These are phyloP conservation scores for Salminus brasiliensis DNA, from an alignment of 2,113 vertebrate species.

Conservation along the genomic window DNA sequence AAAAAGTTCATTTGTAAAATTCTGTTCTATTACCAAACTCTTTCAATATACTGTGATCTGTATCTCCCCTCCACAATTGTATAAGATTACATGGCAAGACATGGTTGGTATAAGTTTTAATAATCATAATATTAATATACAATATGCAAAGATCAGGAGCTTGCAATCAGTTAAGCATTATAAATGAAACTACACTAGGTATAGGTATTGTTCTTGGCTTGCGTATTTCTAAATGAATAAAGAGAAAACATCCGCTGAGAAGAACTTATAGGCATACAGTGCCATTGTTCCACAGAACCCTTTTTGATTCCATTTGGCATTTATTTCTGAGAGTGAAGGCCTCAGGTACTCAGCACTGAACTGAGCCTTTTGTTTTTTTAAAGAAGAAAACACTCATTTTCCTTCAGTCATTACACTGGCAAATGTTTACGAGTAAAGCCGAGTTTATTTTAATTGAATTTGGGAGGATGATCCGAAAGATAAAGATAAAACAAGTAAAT, in stretches of 20 bases:
- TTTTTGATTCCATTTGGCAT: too few species aligned
- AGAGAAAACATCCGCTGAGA: neutral
- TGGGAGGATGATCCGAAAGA: neutral
- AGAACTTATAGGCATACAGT: neutral
- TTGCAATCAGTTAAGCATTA: too few species aligned
- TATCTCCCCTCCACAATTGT: neutral
- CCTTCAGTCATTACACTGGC: constrained; percentile 4
- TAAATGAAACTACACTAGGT: too few species aligned
- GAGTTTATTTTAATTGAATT: neutral
- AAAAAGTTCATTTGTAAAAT: neutral
- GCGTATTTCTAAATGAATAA: too few species aligned
- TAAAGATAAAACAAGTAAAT: neutral
- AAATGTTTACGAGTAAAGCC: neutral
- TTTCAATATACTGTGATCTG: neutral
- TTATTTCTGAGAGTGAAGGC: too few species aligned
- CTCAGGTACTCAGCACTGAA: neutral
- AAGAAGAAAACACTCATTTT: too few species aligned
- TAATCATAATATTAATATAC: neutral
- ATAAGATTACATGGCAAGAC: too few species aligned
- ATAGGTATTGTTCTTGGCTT: too few species aligned
- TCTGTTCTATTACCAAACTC: neutral
- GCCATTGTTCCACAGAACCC: too few species aligned
- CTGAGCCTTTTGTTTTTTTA: neutral
- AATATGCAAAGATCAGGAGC: neutral
- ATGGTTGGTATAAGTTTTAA: too few species aligned